Percentiles rank a stretch among this genome's conserved stretches.
phyloP scores from a whole-genome alignment of 2,888 invertebrate species.

The Caenorhabditis panamensis region DNA sequence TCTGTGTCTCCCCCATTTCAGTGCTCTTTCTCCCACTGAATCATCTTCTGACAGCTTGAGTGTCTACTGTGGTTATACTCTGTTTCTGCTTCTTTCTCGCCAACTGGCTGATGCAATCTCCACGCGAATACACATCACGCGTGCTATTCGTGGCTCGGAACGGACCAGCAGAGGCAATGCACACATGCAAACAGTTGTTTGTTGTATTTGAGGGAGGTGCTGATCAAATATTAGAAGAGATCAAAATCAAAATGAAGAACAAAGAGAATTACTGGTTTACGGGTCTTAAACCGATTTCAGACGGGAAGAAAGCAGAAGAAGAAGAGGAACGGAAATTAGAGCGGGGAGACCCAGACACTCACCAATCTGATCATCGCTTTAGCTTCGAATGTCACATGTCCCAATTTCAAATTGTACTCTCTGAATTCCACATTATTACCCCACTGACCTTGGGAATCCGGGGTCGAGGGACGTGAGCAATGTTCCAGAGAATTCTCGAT shows the following conservation, averaged over 20 bases:
- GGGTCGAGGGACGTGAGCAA: constrained; percentile 33
- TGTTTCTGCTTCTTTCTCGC: constrained; percentile 18
- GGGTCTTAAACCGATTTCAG: constrained; percentile 21
- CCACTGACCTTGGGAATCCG: constrained; percentile 37
- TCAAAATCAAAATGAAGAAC: constrained; percentile 14
- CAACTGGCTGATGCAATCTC: constrained; percentile 35
- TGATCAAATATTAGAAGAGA: constrained; percentile 8
- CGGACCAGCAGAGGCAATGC: constrained; percentile 6
- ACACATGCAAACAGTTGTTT: constrained; percentile 25
- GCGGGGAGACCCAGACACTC: background rate
- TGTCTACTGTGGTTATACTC: constrained; percentile 42
- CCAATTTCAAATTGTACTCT: background rate
- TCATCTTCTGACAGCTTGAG: background rate
- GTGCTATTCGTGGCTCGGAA: constrained; percentile 28
- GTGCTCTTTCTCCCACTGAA: background rate
- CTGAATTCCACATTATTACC: background rate
- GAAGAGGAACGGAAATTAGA: background rate
- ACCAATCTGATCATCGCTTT: background rate
- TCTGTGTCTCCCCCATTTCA: constrained; percentile 25
- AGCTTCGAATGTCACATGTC: background rate
- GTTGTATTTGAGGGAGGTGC: constrained; percentile 2
- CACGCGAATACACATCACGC: constrained; percentile 10
- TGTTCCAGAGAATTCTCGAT: constrained; percentile 17
- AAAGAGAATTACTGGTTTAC: constrained; percentile 38
- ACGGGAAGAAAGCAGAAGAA: no score